Conservation (phyloP, 2,113 vertebrate species). For the Corydoras maculifer region DNA sequence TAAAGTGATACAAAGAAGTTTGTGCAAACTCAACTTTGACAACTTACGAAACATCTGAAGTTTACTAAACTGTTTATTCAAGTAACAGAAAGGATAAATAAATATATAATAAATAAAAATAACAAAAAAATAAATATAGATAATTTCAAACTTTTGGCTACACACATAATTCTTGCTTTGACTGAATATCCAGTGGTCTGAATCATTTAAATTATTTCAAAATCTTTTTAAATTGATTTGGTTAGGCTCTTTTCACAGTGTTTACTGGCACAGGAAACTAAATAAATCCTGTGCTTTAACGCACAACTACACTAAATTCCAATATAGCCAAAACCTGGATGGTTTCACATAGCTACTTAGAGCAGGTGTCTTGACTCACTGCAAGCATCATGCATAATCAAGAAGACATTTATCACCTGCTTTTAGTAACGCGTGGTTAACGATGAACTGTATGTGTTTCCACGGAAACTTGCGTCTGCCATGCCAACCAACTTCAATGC, state of each 20-base stretch:
- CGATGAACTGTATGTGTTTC: slow-evolving; percentile 36
- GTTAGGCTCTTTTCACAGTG: not conserved
- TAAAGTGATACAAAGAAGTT: no score
- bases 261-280: not conserved
- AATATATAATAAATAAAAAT: no score
- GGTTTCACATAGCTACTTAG: slow-evolving; percentile 10
- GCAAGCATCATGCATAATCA: slow-evolving; percentile 30
- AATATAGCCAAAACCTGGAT: not conserved
- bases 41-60: no score
- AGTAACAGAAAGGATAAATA: no score
- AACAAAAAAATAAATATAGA: no score
- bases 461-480: slow-evolving; percentile 45
- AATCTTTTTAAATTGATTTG: no score
- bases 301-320: not conserved
- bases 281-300: not conserved
- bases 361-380: slow-evolving; percentile 38
- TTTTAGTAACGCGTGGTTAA: slow-evolving; percentile 41
- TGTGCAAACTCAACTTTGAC: no score
- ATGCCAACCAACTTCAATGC: slow-evolving; percentile 43
- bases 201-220: no score
- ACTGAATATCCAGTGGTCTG: no score
- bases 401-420: slow-evolving; percentile 41
- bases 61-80: no score
- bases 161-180: no score
- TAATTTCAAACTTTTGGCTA: no score